Base-by-base conservation (phyloP, 2,888 invertebrate species). In the Seira sanloemensis region DNA sequence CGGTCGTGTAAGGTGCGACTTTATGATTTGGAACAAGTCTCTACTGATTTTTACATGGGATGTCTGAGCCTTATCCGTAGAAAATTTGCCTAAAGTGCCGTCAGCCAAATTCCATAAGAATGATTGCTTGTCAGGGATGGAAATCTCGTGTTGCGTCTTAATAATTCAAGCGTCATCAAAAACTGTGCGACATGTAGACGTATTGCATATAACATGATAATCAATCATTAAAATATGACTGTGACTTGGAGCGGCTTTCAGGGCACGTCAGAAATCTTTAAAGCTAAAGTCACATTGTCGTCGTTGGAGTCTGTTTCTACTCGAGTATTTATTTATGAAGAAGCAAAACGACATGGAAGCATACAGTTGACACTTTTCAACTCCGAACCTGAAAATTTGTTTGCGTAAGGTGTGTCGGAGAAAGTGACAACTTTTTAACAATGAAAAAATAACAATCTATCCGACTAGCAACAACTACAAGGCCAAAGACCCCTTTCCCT, bases 401-500 rank as follows among this genome's bases (percentile, higher is more conserved):
- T 37, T 37, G 12, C 37, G 37, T 7, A 37, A 37, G 37, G 37
- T 37, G 37, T 37, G 37, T 12, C 4, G 5, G 12, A 4, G 37
- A 23, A 21, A 37, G 78, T 71, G 78, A 78, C 4, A 4, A 37
- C 4, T 12, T 37, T 37, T 37, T 37, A 37, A 37, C 37, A 37
- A 37, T 37, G 37, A 12, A 37, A n/a, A n/a, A 37, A 37, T 37
- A 37, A 37, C 12, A 37, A 37, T 37, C 37, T 37, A 37, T 37
- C 5, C n/a, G n/a, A n/a, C 37, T 37, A 37, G 12, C 37, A 37
- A 37, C 78, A 78, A 78, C 65, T 25, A 77, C 77, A 78, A 78
- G 78, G 71, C 71, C 78, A 78, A 78, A 78, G 78, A 78, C 78
- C 78, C 65, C 78, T 62, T 71, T 71, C 78, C 69, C 46, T 78